Conservation (phyloP, 2,113 vertebrate genomes). For the Melanotaenia duboulayi region DNA sequence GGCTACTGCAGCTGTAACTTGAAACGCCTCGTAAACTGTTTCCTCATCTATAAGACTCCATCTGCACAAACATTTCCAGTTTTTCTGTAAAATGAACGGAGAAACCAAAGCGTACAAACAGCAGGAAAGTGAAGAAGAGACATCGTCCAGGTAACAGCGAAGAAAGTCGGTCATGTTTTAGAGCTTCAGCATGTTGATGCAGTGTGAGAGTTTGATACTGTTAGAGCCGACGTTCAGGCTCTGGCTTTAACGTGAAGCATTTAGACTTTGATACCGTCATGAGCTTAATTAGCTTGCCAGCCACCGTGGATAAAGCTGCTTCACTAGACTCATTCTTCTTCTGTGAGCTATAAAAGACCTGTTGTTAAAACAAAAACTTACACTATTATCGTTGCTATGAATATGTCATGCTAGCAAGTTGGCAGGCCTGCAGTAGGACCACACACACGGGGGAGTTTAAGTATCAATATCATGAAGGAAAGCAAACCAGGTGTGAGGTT, state of each 20-base stretch:
- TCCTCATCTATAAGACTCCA: constrained; percentile 17
- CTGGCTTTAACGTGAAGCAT: neutral
- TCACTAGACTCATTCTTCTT: neutral
- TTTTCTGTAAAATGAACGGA: neutral
- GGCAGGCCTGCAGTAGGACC: neutral
- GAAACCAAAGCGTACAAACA: neutral
- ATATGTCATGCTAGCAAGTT: neutral
- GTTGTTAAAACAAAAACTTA: neutral
- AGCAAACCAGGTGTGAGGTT: too few relatives aligned
- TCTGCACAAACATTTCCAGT: constrained; percentile 1
- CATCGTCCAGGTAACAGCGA: neutral
- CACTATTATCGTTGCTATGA: too few relatives aligned
- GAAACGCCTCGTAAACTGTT: neutral
- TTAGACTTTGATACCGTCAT: constrained; percentile 2
- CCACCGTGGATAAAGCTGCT: neutral
- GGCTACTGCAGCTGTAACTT: constrained; percentile 1
- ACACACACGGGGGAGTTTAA: too few relatives aligned
- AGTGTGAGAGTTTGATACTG: neutral
- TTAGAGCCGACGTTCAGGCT: constrained; percentile 6
- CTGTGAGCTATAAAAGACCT: neutral
- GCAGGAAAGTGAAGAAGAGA: neutral
- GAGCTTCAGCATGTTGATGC: constrained; percentile 9
- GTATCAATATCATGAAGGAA: too few relatives aligned
- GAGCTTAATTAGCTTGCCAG: neutral
- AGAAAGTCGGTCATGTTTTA: neutral